A percentile compares a stretch with the other conserved stretches of the same genome.
These are phyloP conservation scores for Paralichthys olivaceus DNA, from an alignment of 2,113 vertebrate genomes.

Conservation along the genomic window DNA sequence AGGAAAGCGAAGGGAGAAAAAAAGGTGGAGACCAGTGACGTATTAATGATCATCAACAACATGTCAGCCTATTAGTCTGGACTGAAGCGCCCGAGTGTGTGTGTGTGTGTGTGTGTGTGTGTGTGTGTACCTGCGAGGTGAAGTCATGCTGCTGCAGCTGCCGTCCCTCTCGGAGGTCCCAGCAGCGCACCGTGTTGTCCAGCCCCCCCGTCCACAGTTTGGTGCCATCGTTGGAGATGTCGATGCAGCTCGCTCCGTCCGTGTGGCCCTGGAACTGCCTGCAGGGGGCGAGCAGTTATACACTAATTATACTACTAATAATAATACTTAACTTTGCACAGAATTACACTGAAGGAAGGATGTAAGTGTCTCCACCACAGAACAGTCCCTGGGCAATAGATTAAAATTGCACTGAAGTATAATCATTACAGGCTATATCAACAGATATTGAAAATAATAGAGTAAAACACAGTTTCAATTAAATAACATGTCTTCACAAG, in stretches of 20 bases:
- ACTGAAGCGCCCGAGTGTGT: not conserved
- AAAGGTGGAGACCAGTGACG: not conserved
- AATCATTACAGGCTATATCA: not conserved
- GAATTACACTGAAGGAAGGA: not conserved
- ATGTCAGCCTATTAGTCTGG: not conserved
- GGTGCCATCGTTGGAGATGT: constrained; percentile 86
- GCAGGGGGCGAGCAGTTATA: not conserved
- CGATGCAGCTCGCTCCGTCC: constrained; percentile 85
- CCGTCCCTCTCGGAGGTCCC: constrained; percentile 84
- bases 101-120: not conserved
- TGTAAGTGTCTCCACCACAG: not conserved
- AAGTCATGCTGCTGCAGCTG: constrained; percentile 85
- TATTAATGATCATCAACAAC: not conserved
- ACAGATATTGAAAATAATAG: too few species aligned
- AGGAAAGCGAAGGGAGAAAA: not conserved
- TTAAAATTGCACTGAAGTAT: not conserved
- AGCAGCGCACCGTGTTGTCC: constrained; percentile 86
- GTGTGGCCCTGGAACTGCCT: constrained; percentile 87
- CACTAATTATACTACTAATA: not conserved
- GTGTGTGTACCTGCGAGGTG: constrained; percentile 79
- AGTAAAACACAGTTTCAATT: too few species aligned
- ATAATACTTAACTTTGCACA: not conserved
- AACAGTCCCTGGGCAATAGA: not conserved
- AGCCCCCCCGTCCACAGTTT: constrained; percentile 86
- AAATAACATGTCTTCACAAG: too few species aligned